Conservation (phyloP, 2,797 vertebrate species). For the Cryptoblepharus egeriae region DNA sequence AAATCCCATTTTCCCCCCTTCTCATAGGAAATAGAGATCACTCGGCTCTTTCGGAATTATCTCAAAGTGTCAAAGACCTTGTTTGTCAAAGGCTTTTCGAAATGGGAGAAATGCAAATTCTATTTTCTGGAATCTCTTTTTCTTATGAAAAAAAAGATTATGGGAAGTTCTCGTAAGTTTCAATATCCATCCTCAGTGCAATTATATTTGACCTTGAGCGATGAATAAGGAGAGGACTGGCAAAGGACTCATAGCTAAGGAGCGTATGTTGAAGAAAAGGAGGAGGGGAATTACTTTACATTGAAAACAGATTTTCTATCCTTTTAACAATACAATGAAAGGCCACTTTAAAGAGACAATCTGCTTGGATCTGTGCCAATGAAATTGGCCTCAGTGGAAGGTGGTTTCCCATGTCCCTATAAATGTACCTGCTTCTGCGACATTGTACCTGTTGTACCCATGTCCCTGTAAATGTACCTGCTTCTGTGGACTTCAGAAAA, state of each 20-base stretch:
- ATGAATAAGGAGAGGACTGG: background rate
- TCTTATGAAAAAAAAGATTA: background rate
- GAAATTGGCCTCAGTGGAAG: no score
- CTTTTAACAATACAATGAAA: background rate
- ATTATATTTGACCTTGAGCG: background rate
- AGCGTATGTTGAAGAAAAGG: background rate
- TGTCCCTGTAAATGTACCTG: no score
- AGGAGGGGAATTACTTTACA: background rate
- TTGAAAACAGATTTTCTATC: background rate
- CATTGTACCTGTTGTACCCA: no score
- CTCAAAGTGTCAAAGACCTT: background rate
- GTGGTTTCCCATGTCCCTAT: no score
- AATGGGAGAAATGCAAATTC: background rate
- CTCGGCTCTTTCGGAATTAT: background rate
- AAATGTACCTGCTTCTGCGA: no score
- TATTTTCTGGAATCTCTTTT: background rate
- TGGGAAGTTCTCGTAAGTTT: background rate
- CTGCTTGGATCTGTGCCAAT: no score
- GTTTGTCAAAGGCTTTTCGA: background rate
- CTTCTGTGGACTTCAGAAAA: no score
- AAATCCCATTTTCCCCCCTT: no score
- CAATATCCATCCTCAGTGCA: background rate
- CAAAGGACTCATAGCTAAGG: background rate
- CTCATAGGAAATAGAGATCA: no score
- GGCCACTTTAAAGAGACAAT: background rate